Evolutionary conservation across 2,888 invertebrate species (phyloP), one percentile per base, ranked within the genome.

Genomic region (Drosophila quinaria): DNA sequence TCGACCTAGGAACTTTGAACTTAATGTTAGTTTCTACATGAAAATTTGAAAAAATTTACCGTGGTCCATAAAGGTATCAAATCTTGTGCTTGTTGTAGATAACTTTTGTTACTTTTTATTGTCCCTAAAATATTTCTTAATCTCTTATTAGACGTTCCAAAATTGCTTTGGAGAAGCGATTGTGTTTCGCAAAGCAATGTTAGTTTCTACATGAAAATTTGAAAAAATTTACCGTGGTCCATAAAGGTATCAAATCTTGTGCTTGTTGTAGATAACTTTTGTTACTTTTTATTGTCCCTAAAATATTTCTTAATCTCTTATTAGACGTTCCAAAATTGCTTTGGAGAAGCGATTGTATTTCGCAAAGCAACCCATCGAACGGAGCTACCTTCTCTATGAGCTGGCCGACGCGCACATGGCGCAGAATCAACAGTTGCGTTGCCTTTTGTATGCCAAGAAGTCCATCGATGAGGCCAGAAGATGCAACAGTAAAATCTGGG

Each of bases 401-500:
- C 68, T 91, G 8, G 80, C 90, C 15, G 68, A 78, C 5, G 33
- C 61, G 3, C 70, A 89, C 17, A 47, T 90, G 17, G 51, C 37
- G 3, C 64, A 74, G 13, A 70, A 77, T 19, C 82, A 76, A n/a
- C 81, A 81, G 5, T 54, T 67, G 31, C 66, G 66, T 8, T 72
- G 74, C 15, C 49, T 82, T 4, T 47, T 54, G n/a, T 63, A 56
- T 44, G 71, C 67, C 68, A 71, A 79, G 8, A 62, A 55, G n/a
- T 64, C 82, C 33, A 51, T 69, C 15, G 68, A 67, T 0, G 91
- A 89, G 78, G 80, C 89, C 0, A 79, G 69, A 44, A 65, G 37
- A 2, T 90, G 87, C 66, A 90, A 89, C 17, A 91, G 90, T 25
- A 69, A 74, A 4, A 76, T 91, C 11, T 92, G 92, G 92, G 76